phyloP scores from a whole-genome alignment of 2,888 invertebrate genomes.

The Xestia c-nigrum region DNA sequence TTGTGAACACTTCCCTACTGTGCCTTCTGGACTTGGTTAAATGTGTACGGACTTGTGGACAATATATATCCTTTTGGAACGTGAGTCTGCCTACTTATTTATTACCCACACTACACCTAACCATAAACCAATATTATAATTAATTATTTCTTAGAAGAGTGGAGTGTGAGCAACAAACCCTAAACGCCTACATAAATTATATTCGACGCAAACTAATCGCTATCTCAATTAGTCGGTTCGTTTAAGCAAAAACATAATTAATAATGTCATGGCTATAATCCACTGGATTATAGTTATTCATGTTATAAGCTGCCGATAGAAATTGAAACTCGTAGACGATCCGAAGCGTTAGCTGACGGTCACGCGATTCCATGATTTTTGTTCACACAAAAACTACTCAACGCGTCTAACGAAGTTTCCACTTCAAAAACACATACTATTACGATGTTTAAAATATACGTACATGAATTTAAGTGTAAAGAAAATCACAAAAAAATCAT shows the following conservation, averaged over 20 bases:
- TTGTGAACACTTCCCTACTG: too few species aligned
- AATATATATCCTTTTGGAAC: too few species aligned
- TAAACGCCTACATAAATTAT: background rate
- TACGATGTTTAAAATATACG: background rate
- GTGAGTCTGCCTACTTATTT: too few species aligned
- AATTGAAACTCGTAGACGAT: too few species aligned
- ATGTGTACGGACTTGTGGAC: too few species aligned
- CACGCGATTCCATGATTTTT: too few species aligned
- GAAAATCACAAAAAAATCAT: conserved; percentile 25
- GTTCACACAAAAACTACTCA: too few species aligned
- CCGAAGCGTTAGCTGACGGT: too few species aligned
- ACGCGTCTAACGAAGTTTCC: too few species aligned
- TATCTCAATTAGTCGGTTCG: background rate
- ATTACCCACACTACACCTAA: too few species aligned
- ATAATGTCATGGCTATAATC: background rate
- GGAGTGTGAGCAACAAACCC: too few species aligned
- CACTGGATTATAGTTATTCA: background rate
- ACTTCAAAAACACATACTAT: background rate
- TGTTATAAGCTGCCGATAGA: background rate
- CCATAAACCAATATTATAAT: background rate
- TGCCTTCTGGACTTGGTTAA: too few species aligned
- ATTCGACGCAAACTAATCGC: background rate
- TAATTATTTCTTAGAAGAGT: conserved; percentile 1
- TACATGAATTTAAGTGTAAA: background rate
- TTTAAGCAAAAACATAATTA: background rate